Percentiles rank a stretch among this genome's conserved stretches.
phyloP scores from a whole-genome alignment of 2,113 vertebrate species.

The Laticauda colubrina region DNA sequence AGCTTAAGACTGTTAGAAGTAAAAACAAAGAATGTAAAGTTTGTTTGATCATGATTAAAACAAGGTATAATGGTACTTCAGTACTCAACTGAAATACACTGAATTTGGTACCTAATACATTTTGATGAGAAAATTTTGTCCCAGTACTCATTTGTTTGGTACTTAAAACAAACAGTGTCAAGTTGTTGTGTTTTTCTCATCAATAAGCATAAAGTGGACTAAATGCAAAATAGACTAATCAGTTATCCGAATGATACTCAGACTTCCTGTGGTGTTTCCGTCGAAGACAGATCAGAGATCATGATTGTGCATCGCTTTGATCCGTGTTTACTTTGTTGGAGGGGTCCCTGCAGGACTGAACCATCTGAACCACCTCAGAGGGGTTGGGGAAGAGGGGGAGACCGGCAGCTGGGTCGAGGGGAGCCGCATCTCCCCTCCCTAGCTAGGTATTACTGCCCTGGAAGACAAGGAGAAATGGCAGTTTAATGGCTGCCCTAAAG shows the following conservation, averaged over 20 bases:
- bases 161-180: not conserved
- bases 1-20: not conserved
- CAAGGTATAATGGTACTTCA: not conserved
- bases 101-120: not conserved
- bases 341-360: too few relatives aligned
- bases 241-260: not conserved
- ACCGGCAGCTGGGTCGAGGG: too few relatives aligned
- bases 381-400: too few relatives aligned
- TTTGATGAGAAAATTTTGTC: not conserved
- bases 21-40: not conserved
- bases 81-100: not conserved
- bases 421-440: too few relatives aligned
- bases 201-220: not conserved
- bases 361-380: too few relatives aligned
- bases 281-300: too few relatives aligned
- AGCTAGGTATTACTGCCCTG: too few relatives aligned
- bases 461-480: too few relatives aligned
- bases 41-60: not conserved
- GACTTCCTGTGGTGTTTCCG: too few relatives aligned
- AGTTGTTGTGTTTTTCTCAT: not conserved
- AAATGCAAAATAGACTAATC: not conserved
- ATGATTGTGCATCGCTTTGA: too few relatives aligned
- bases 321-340: too few relatives aligned
- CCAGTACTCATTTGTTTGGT: not conserved
- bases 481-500: too few relatives aligned